These are phyloP conservation scores for Sarcophaga caerulescens DNA, from an alignment of 2,888 invertebrate species.

Conservation along the genomic window DNA sequence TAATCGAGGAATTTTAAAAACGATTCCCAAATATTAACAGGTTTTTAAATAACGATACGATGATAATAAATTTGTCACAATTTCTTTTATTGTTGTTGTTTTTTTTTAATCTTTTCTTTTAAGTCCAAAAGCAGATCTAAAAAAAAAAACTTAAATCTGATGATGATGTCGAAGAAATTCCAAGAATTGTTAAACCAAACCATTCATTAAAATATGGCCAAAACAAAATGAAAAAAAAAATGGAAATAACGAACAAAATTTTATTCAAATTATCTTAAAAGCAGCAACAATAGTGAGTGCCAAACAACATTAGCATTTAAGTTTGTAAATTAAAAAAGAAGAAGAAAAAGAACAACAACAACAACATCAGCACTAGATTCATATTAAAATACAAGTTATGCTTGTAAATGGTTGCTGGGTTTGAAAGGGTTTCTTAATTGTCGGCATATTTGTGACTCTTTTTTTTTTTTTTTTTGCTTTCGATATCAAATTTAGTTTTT, in stretches of 20 bases:
- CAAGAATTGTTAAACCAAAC: constrained; percentile 41
- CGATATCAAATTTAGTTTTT: background rate
- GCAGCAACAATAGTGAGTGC: background rate
- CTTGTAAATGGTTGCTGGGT: background rate
- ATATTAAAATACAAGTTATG: background rate
- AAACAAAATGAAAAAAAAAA: background rate
- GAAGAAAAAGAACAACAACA: background rate
- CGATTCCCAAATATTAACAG: too few species aligned
- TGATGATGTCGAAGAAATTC: constrained; percentile 31
- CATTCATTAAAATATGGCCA: constrained; percentile 53
- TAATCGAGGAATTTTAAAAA: too few species aligned
- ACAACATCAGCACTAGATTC: background rate
- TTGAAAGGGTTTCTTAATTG: constrained; percentile 48
- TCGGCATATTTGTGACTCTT: constrained; percentile 39
- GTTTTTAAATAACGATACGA: too few species aligned
- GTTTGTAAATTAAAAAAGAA: background rate
- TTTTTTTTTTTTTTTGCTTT: constrained; percentile 1
- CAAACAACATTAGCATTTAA: constrained; percentile 1
- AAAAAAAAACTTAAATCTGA: background rate
- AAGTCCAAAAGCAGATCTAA: too few species aligned
- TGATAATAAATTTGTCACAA: too few species aligned
- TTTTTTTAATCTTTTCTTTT: too few species aligned
- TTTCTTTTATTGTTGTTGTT: too few species aligned
- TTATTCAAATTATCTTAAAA: background rate
- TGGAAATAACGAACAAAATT: background rate